These are phyloP conservation scores for Norana najaformis DNA, from an alignment of 2,888 invertebrate genomes.

Conservation along the genomic window DNA sequence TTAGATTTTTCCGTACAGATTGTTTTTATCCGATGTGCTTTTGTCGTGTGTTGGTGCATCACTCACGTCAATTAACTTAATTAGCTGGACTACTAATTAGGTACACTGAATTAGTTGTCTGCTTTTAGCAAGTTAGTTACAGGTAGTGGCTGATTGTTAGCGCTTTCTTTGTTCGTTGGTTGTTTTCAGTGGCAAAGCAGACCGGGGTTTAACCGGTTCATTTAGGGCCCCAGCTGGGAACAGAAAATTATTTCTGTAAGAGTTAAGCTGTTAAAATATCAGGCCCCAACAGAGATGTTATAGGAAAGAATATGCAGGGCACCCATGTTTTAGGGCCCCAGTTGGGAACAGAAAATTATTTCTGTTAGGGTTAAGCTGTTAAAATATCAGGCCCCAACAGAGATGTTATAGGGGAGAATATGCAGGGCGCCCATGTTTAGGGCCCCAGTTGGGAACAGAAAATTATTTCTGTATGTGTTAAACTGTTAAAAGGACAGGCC, in stretches of 20 bases:
- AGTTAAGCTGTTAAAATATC: neutral
- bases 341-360: neutral
- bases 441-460: neutral
- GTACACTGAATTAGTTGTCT: neutral
- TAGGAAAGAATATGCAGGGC: neutral
- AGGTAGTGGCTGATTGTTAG: slow-evolving; percentile 7
- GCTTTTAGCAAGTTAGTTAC: neutral
- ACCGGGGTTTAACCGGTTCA: neutral
- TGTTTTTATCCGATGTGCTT: slow-evolving; percentile 5
- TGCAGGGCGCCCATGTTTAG: neutral
- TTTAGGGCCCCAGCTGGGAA: neutral
- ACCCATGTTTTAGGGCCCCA: neutral
- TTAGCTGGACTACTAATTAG: neutral
- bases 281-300: neutral
- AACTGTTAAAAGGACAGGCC: neutral
- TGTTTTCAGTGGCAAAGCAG: slow-evolving; percentile 13
- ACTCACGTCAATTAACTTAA: neutral
- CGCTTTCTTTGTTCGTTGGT: neutral
- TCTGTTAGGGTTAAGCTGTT: neutral
- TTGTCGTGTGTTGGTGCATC: neutral
- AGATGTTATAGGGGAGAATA: neutral
- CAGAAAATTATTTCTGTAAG: neutral
- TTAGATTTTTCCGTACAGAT: slow-evolving; percentile 10
- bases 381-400: neutral
- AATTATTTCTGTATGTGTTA: neutral